A percentile compares a stretch with the other conserved stretches of the same genome.
phyloP scores from a whole-genome alignment of 2,113 vertebrate species.

The Etia nguti region DNA sequence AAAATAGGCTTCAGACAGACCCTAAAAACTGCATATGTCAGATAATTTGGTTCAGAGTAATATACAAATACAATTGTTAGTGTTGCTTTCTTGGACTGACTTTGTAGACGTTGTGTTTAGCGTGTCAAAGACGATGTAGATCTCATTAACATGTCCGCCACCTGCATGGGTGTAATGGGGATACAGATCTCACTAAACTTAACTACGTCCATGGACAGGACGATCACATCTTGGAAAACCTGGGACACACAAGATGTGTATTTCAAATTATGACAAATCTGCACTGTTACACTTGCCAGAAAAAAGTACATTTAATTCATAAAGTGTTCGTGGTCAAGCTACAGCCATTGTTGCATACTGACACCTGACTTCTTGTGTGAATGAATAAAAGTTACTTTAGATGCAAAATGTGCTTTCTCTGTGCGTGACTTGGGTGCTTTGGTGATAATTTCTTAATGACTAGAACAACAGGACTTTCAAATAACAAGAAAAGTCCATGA shows the following conservation, averaged over 20 bases:
- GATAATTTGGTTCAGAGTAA: neutral
- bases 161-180: conserved; percentile 77
- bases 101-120: conserved; percentile 79
- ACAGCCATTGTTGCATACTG: neutral
- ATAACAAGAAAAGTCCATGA: neutral
- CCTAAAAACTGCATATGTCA: neutral
- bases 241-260: neutral
- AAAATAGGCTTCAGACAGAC: neutral
- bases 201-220: conserved; percentile 77
- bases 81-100: neutral
- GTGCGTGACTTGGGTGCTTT: neutral
- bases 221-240: conserved; percentile 76
- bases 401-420: neutral
- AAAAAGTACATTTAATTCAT: neutral
- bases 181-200: conserved; percentile 78
- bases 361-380: neutral
- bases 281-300: neutral
- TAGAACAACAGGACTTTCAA: neutral
- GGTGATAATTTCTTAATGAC: neutral
- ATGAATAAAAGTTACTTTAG: neutral
- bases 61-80: neutral
- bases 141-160: conserved; percentile 78
- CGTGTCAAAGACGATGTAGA: conserved; percentile 76
- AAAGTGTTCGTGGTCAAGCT: neutral
- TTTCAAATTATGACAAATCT: neutral